Base-by-base conservation (phyloP, 2,113 vertebrate species). In the Grus americana region DNA sequence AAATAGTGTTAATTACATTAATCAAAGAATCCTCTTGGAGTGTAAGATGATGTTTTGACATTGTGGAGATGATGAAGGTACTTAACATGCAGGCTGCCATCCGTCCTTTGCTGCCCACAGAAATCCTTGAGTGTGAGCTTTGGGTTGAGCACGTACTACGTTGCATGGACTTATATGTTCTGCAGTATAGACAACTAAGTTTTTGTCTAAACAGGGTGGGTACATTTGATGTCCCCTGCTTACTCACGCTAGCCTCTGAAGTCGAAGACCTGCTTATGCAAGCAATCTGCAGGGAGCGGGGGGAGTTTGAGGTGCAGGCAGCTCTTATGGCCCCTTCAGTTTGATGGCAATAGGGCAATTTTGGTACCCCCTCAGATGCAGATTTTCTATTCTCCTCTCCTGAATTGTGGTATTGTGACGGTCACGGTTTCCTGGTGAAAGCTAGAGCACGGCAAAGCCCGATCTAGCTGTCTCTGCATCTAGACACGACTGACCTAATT, bases 401-500 rank as follows among this genome's bases (percentile, higher is more conserved):
- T 63, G 47, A 70, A 58, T 10, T 46, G 65, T 70, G 49, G 17
- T 57, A 13, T 8, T 61, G n/a, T 78, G 71, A 42, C 1, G 10
- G 46, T 54, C 4, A 9, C 0, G 0, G 21, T 74, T 87, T 90
- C 42, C 67, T n/a, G 42, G 22, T 70, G 67, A 90, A 96, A 73
- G n/a, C 6, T 66, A 21, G 15, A n/a, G 75, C 13, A 46, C 0
- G 2, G 50, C 81, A 84, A 82, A 96, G 61, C 72, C 71, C 70
- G 59, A 88, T 57, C 27, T 73, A 76, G 58, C 58, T 81, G 72
- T 36, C 74, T 86, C 75, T 93, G 88, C 26, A 32, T 74, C 59
- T 70, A 94, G 93, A 88, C 61, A 71, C 0, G 2, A 30, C 83
- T 94, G 93, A 95, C 94, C 88, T 92, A 85, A 96, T 95, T 95